Percentiles rank a stretch among this genome's conserved stretches.
Conservation (phyloP, 23 tunicate species). For the Clavelina lepadiformis region DNA sequence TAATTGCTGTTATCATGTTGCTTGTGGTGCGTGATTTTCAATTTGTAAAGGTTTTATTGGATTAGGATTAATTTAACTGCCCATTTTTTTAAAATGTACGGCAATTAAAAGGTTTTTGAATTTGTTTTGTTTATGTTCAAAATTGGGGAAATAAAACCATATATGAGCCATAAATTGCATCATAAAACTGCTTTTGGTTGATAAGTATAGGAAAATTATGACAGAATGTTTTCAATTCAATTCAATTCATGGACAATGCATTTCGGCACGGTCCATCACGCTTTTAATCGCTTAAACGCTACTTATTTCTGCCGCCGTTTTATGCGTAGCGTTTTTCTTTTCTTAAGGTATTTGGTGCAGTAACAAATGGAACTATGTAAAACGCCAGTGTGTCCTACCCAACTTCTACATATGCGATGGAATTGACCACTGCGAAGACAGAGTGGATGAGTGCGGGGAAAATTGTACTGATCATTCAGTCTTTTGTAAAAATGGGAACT, state of each 20-base stretch:
- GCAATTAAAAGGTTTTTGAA: too few relatives aligned
- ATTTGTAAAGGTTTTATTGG: too few relatives aligned
- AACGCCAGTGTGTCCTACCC: constrained; percentile 33
- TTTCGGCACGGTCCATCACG: not conserved
- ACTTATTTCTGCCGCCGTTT: not conserved
- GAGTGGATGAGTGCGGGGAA: constrained; percentile 58
- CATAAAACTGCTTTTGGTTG: not conserved
- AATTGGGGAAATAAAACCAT: too few relatives aligned
- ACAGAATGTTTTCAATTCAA: too few relatives aligned
- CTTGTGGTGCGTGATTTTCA: too few relatives aligned
- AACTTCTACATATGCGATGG: constrained; percentile 47
- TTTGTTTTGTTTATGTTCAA: too few relatives aligned
- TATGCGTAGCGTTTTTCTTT: not conserved
- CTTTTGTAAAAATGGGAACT: constrained; percentile 48
- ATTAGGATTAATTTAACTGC: too few relatives aligned
- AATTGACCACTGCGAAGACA: constrained; percentile 63
- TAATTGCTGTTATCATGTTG: too few relatives aligned
- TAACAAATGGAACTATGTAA: constrained; percentile 61
- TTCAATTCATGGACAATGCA: not conserved
- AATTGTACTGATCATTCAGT: constrained; percentile 24
- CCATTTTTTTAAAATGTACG: too few relatives aligned
- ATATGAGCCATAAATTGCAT: not conserved
- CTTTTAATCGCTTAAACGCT: not conserved
- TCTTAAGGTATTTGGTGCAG: constrained; percentile 54
- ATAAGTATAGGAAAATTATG: not conserved